These are phyloP conservation scores for Garrulus glandarius DNA, from an alignment of 2,797 vertebrate genomes.

Conservation along the genomic window DNA sequence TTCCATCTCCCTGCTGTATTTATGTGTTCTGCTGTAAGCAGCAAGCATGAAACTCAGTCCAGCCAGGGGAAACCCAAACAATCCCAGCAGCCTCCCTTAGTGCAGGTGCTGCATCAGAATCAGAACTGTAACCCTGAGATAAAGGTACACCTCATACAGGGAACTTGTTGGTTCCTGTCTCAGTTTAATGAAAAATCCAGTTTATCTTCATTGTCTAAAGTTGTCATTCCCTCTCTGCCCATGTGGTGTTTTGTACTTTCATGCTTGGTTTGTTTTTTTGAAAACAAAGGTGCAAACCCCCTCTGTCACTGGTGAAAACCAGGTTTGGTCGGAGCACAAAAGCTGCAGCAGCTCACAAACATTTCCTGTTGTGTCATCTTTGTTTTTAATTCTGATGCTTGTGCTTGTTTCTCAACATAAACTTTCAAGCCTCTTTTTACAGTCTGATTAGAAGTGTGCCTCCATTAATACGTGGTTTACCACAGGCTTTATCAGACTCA, in stretches of 20 bases:
- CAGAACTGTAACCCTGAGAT: background rate
- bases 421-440: background rate
- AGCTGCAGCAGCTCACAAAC: background rate
- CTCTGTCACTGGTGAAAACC: background rate
- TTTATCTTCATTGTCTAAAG: background rate
- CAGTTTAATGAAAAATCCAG: background rate
- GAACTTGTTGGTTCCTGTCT: background rate
- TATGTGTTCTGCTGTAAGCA: background rate
- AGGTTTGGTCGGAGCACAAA: background rate
- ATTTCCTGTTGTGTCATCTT: background rate
- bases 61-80: background rate
- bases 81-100: background rate
- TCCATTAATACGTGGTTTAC: background rate
- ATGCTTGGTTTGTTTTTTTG: background rate
- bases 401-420: background rate
- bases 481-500: background rate
- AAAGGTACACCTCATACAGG: too few species aligned
- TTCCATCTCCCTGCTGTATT: background rate
- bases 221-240: accelerated
- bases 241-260: background rate
- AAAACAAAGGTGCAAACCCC: accelerated
- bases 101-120: background rate
- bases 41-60: background rate
- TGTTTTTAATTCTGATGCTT: background rate
- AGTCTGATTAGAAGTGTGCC: background rate